Conservation (phyloP, 2,113 vertebrate genomes). For the Alces alces region DNA sequence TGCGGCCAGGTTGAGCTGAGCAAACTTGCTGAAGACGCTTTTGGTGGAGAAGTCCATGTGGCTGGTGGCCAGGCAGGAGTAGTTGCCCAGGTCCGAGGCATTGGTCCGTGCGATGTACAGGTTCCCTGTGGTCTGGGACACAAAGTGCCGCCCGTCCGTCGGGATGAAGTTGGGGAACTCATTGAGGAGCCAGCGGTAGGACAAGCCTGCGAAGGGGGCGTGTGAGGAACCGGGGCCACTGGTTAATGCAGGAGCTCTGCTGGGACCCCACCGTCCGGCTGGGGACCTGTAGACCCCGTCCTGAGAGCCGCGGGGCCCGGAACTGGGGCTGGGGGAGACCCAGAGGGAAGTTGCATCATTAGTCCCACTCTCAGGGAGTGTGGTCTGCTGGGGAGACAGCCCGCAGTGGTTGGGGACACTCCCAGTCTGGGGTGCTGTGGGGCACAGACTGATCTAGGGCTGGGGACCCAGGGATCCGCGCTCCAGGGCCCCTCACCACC, state of each 20-base stretch:
- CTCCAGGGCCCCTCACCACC: not conserved
- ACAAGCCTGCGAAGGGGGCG: constrained; percentile 81
- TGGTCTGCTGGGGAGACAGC: not conserved
- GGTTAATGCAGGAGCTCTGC: not conserved
- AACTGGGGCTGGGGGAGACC: not conserved
- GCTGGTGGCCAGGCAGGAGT: constrained; percentile 95
- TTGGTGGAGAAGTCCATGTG: constrained; percentile 95
- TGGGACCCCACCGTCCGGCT: not conserved
- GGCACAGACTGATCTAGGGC: not conserved
- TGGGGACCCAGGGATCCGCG: not conserved
- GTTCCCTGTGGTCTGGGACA: constrained; percentile 96
- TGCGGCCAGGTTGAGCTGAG: constrained; percentile 87
- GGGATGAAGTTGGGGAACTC: constrained; percentile 95
- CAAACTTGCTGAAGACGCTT: constrained; percentile 95
- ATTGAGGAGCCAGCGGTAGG: constrained; percentile 95
- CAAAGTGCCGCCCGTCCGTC: constrained; percentile 87
- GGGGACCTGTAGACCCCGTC: not conserved
- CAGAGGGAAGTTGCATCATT: fast-evolving
- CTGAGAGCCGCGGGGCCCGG: fast-evolving
- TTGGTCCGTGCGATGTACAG: constrained; percentile 93
- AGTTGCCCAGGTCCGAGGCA: constrained; percentile 89
- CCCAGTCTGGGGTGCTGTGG: not conserved
- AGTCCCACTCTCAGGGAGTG: not conserved
- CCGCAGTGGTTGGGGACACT: not conserved
- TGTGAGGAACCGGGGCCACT: not conserved